A percentile compares a stretch with the other conserved stretches of the same genome.
Evolutionary conservation across 2,888 invertebrate species (phyloP).

Genomic region (Patella caerulea): DNA sequence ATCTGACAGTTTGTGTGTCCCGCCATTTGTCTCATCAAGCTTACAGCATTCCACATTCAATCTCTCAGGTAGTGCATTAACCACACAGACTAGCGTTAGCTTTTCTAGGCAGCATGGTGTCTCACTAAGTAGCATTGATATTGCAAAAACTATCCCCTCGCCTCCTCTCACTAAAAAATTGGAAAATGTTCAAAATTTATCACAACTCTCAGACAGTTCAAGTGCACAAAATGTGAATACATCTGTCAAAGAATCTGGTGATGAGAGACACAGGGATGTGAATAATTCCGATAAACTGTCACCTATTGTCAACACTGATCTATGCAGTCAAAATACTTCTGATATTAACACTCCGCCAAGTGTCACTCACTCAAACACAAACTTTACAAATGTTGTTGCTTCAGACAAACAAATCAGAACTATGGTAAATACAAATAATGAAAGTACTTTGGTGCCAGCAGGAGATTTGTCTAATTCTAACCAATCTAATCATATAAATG

Average conservation of each 20-base stretch:
- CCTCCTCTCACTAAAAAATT: neutral
- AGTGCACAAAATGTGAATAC: neutral
- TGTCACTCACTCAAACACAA: neutral
- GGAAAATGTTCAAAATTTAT: slow-evolving; percentile 6
- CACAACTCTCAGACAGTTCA: neutral
- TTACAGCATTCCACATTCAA: slow-evolving; percentile 4
- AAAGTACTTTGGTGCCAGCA: neutral
- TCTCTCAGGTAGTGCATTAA: slow-evolving; percentile 7
- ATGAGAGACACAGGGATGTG: neutral
- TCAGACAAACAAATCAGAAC: neutral
- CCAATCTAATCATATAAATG: neutral
- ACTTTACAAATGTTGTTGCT: neutral
- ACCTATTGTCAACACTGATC: no score
- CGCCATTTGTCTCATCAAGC: slow-evolving; percentile 1
- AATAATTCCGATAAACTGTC: no score
- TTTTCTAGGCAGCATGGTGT: slow-evolving; percentile 8
- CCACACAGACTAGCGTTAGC: slow-evolving; percentile 9
- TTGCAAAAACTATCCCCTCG: neutral
- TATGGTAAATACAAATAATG: neutral
- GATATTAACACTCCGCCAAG: neutral
- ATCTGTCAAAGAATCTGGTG: neutral
- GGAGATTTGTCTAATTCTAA: neutral
- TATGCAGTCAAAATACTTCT: no score
- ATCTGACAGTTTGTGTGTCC: neutral
- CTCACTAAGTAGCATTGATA: neutral